Evolutionary conservation across 2,113 vertebrate species (phyloP), one percentile per base, ranked within the genome.

Genomic region (Takifugu bimaculatus): DNA sequence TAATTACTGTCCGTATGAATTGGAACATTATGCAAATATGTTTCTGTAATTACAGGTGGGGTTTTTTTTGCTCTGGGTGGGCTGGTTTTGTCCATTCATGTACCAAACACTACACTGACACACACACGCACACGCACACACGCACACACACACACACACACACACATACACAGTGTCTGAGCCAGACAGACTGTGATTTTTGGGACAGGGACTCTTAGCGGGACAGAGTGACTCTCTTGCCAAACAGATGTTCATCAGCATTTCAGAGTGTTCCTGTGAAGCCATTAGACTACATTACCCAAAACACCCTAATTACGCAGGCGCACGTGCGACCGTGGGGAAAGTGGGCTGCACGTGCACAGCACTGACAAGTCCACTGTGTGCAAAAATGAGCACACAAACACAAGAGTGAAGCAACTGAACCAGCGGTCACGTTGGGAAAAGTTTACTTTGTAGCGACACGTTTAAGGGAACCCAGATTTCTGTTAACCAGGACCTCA

Each of bases 201-300:
- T 39, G 35, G 35, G 35, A 39, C 9, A 10, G 35, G 9, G 35
- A 39, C 35, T 39, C 35, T 39, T 6, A 39, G 35, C 7, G 7
- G 35, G 54, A 11, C 12, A 15, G 28, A n/a, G 54, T n/a, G 35
- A 52, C 44, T 65, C 70, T 71, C 63, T 60, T 74, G 78, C 77
- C 75, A 82, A 84, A 75, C 86, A 86, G 84, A 86, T 88, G 86
- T 86, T 82, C 77, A 88, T 86, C 81, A 84, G 82, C 74, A 84
- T 86, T 88, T 85, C 80, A 84, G 70, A 84, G 75, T 75, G 75
- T 78, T 77, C 74, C 75, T 68, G 72, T 78, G 75, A 85, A 88
- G 74, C 77, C 75, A 85, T 85, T 84, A 85, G 72, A 75, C 70
- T 78, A 68, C 78, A 85, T 84, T 81, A 81, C 61, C 50, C 69